These are phyloP conservation scores for Labroides dimidiatus DNA, from an alignment of 2,797 vertebrate species.

Conservation along the genomic window DNA sequence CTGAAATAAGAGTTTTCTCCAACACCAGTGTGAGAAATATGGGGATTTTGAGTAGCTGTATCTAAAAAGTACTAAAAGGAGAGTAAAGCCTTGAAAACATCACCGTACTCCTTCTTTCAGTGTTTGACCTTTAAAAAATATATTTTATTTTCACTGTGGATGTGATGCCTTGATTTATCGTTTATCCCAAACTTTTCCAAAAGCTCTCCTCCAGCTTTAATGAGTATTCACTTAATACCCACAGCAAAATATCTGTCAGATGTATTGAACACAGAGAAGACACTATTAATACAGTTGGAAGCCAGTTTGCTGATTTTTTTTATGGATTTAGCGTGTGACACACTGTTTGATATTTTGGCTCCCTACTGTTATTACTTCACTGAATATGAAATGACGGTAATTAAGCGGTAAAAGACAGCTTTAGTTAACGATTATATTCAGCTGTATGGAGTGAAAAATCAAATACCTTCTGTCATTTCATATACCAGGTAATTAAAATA, in stretches of 20 bases:
- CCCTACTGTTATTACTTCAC: constrained; percentile 61
- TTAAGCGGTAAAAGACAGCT: constrained; percentile 65
- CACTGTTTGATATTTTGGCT: constrained; percentile 64
- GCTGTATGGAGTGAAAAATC: constrained; percentile 57
- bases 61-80: too few species aligned
- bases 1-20: too few species aligned
- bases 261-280: constrained; percentile 82
- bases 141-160: too few species aligned
- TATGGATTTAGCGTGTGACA: constrained; percentile 48
- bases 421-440: constrained; percentile 68
- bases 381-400: constrained; percentile 62
- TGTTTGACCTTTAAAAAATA: too few species aligned
- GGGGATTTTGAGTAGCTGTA: too few species aligned
- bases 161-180: not conserved
- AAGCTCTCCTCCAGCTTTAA: constrained; percentile 85
- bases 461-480: constrained; percentile 65
- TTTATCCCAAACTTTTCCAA: constrained; percentile 37
- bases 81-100: too few species aligned
- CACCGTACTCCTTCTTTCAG: too few species aligned
- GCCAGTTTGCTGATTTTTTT: constrained; percentile 58
- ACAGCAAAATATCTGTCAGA: constrained; percentile 83
- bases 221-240: constrained; percentile 83
- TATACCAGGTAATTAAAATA: constrained; percentile 54
- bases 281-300: constrained; percentile 86
- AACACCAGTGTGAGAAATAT: too few species aligned